phyloP scores from a whole-genome alignment of 2,888 invertebrate species.

The Eristalinus aeneus region DNA sequence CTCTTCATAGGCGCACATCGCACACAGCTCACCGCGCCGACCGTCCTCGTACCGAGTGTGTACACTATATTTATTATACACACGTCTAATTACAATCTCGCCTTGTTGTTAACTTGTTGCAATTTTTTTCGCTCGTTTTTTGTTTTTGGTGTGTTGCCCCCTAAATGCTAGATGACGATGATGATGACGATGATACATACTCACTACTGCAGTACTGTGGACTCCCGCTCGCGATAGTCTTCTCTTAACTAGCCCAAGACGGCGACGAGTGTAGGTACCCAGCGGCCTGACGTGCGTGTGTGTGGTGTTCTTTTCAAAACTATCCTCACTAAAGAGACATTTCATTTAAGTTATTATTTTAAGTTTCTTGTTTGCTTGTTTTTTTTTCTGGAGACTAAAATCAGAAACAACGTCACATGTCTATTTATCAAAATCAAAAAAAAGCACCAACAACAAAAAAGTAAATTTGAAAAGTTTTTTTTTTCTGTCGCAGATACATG shows the following conservation, averaged over 20 bases:
- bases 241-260: background rate
- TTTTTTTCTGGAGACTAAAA: slow-evolving; percentile 8
- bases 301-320: slow-evolving; percentile 20
- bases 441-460: background rate
- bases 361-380: slow-evolving; percentile 12
- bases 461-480: background rate
- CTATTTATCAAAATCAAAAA: slow-evolving; percentile 43
- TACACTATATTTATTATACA: slow-evolving; percentile 15
- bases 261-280: background rate
- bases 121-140: slow-evolving; percentile 6
- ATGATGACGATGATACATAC: background rate
- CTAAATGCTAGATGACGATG: background rate
- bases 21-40: background rate
- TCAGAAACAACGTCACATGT: slow-evolving; percentile 47
- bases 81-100: slow-evolving; percentile 12
- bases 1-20: background rate
- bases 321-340: slow-evolving; percentile 16
- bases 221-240: slow-evolving; percentile 3
- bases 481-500: slow-evolving; percentile 27
- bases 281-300: background rate
- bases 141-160: background rate
- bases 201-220: slow-evolving; percentile 17
- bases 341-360: slow-evolving; percentile 48
- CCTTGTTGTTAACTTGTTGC: slow-evolving; percentile 54
- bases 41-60: background rate